Evolutionary conservation across 1,140 invertebrate species (phyloP), one percentile per base, ranked within the genome.

Genomic region (Bombyx mori): DNA sequence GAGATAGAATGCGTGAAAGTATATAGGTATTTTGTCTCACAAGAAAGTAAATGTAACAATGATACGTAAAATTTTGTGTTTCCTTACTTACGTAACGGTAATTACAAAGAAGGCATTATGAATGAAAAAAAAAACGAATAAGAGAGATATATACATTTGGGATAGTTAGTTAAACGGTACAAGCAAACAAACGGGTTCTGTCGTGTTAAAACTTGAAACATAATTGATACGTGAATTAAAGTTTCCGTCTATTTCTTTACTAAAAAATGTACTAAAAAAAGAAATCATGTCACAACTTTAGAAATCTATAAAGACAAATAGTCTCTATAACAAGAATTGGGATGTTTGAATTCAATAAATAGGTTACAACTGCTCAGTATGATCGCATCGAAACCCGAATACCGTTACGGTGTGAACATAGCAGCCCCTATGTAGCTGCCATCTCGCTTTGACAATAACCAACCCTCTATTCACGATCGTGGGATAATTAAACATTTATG

Each of bases 401-500:
- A 79, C 73, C 77, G 68, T 77, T 69, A 63, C 68, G 64, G 69
- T 63, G 68, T 71, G 64, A 57, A 69, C 67, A 68, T 74, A 75
- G 75, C 77, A 81, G 75, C 81, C 82, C 82, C 79, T 79, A 73
- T 71, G 52, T 60, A 67, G 60, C 58, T 45, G n/a, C 59, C 35
- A 47, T 73, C 78, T 67, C 69, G 69, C 67, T 70, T 70, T 60
- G 73, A 62, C 72, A 75, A 58, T 61, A 68, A 63, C 69, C 74
- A 77, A 79, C 83, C 77, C 68, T 64, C 59, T 68, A 67, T 69
- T 72, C 73, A 63, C 71, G 58, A 76, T 75, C 75, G 77, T 84
- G 79, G 71, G 75, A 83, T 83, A 86, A 86, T 86, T 83, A 84
- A 86, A 86, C 85, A 85, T 86, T 85, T 81, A 86, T 79, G 68